Conservation (phyloP, 2,113 vertebrate genomes). For the Probosciger aterrimus region DNA sequence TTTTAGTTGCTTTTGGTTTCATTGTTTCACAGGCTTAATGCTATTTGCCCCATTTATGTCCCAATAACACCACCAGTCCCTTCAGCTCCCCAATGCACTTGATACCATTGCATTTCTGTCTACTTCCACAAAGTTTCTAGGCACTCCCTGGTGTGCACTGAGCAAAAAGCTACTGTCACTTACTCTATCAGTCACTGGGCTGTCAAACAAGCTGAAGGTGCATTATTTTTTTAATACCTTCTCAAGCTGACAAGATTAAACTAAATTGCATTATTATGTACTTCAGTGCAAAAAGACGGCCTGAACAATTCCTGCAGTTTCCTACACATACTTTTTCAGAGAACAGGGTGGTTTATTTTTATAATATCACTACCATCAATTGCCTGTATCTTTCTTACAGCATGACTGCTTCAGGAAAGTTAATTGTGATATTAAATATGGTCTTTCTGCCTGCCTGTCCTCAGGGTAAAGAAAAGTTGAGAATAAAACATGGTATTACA, state of each 20-base stretch:
- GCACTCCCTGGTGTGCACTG: not conserved
- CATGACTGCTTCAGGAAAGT: not conserved
- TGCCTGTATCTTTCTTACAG: not conserved
- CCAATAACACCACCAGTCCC: not conserved
- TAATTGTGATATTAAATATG: conserved; percentile 53
- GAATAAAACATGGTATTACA: conserved; percentile 20
- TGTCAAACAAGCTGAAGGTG: not conserved
- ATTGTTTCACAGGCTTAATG: not conserved
- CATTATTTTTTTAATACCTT: not conserved
- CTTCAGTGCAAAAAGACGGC: not conserved
- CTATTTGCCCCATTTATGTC: not conserved
- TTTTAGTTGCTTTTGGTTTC: not conserved
- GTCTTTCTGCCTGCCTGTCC: conserved; percentile 28
- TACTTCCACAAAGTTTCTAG: conserved; percentile 2
- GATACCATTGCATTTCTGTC: not conserved
- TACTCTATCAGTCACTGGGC: not conserved
- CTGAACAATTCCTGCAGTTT: not conserved
- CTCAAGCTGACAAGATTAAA: not conserved
- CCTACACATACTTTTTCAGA: not conserved
- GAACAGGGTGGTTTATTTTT: not conserved
- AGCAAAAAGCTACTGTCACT: conserved; percentile 11
- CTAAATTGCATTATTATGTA: not conserved
- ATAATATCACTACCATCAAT: not conserved
- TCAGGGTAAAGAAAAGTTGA: not conserved
- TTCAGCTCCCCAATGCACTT: not conserved